Evolutionary conservation across 2,113 vertebrate species (phyloP), one percentile per base, ranked within the genome.

Genomic region (Scytalopus superciliaris): DNA sequence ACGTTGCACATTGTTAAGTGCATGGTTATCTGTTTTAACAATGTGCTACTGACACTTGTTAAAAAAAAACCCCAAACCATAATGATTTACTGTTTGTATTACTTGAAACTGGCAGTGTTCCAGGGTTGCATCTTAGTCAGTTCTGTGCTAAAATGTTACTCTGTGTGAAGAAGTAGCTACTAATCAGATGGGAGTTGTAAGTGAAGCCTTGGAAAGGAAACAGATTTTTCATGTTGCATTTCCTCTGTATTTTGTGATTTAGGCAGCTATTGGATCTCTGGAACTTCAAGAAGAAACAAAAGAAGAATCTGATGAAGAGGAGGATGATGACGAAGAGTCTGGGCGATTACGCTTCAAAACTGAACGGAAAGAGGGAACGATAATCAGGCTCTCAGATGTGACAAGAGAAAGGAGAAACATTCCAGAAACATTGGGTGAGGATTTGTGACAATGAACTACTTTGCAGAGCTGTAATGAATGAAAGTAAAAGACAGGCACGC

Each of bases 401-500:
- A 98, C 98, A 64, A 98, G 97, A 93, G 99, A 99, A 95, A 98
- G 99, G 83, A 98, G 99, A 95, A 99, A 99, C 97, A 99, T 99
- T 97, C 99, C 99, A 42, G 99, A 99, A 98, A 99, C 99, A 27
- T 97, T 99, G 76, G 99, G 99, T 99, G 97, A 98, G 91, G 31
- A 73, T 92, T 93, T 94, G 44, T 68, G 35, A 19, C 64, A 63
- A 0, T 68, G 30, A 10, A 27, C 18, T 74, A 2, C 49, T 82
- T 28, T 62, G 47, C 66, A 86, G 42, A 60, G 47, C 23, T 74
- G 0, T 80, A 69, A 44, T n/a, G 19, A 75, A 44, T 50, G 17
- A 19, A 63, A 19, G 10, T 63, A 10, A 50, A 69, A 76, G 22
- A 10, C 28, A n/a, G 14, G 6, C 17, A 60, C 73, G 35, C 22